Evolutionary conservation across 2,888 invertebrate species (phyloP).

Genomic region (Cantharis nigra): DNA sequence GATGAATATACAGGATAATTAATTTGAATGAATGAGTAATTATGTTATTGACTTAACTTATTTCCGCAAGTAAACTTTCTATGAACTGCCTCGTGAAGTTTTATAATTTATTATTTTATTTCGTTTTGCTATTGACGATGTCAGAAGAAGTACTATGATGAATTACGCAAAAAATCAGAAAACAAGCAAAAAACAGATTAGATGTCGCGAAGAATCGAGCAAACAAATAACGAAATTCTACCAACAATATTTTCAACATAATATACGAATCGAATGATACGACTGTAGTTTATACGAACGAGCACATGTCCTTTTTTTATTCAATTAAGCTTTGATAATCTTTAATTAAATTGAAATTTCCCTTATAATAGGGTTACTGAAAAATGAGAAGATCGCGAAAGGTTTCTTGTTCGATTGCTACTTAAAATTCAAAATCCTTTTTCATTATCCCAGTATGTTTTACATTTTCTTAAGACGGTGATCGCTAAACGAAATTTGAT

Average conservation of each 20-base stretch:
- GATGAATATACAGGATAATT: neutral
- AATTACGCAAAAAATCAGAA: neutral
- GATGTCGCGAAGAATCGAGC: neutral
- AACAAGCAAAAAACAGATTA: neutral
- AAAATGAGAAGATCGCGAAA: neutral
- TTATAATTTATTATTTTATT: neutral
- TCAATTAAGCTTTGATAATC: neutral
- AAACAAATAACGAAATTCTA: neutral
- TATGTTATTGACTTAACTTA: neutral
- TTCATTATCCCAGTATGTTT: neutral
- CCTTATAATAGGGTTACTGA: neutral
- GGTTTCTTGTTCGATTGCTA: neutral
- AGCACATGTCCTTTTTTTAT: neutral
- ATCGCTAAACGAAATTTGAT: neutral
- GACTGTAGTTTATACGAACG: neutral
- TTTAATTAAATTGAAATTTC: neutral
- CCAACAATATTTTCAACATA: neutral
- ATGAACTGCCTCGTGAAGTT: neutral
- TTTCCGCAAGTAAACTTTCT: neutral
- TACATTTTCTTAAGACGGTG: neutral
- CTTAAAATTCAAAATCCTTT: constrained; percentile 1
- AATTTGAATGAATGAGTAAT: neutral
- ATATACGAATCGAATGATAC: neutral
- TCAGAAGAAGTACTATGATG: neutral
- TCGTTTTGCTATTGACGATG: neutral